Base-by-base conservation (phyloP, 2,888 invertebrate genomes). In the Pantelozetes paolii region DNA sequence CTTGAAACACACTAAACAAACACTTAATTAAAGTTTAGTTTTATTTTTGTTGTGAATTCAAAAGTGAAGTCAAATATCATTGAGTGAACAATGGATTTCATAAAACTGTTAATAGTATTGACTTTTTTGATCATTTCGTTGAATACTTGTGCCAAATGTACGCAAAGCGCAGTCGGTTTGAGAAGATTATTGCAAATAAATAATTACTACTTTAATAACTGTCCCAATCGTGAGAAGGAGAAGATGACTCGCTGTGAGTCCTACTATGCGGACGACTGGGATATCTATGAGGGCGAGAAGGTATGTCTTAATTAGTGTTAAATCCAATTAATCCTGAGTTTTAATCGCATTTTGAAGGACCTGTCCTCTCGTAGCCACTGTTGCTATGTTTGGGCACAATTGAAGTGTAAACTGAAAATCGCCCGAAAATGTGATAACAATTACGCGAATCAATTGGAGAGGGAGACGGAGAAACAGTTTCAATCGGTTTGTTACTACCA, bases 311-410 rank as follows among this genome's bases (percentile, higher is more conserved):
- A n/a, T 50, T n/a, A 5, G 5, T 50, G 18, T 50, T 18, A n/a
- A 50, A 13, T 50, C 15, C 8, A 50, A 50, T 50, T 18, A 5
- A 50, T 50, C 18, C 20, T n/a, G 18, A 50, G 40, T 40, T 40
- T 13, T 13, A 50, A 50, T n/a, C 15, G 5, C 50, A 11, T 13
- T 50, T 50, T 15, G n/a, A 32, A 73, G 73, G 32, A 67, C 40
- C 3, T 32, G 5, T 23, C 42, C 18, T 67, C 73, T 9, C 67
- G 73, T 5, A 73, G 40, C 26, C 67, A 64, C 23, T 73, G 73
- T 30, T 73, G 73, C 45, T 73, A 67, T 23, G n/a, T 11, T n/a
- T 73, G 73, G 73, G 67, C 64, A n/a, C n/a, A 32, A 26, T 32
- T 73, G 18, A 54, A 26, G 11, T 73, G 73, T 48, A 42, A 73